Base-by-base conservation (phyloP, 1,140 invertebrate genomes). In the Thaumetopoea pityocampa region DNA sequence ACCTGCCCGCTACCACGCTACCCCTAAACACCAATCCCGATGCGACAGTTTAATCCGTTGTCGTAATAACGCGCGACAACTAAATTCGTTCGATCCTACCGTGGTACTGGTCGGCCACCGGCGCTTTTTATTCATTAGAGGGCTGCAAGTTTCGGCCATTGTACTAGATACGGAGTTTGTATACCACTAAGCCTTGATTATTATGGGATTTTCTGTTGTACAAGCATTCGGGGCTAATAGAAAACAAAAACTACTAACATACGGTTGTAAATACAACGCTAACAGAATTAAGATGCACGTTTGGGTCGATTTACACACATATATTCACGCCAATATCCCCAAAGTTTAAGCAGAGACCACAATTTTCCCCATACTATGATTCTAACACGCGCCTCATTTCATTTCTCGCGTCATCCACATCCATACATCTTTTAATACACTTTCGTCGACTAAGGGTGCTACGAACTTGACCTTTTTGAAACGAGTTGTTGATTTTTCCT, bases 91-190 rank as follows among this genome's bases (percentile, higher is more conserved):
- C 27, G 18, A 11, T 33, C 34, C n/a, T 40, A 50, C 18, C 67
- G 28, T 72, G 57, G 70, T 80, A 77, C 52, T 33, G 54, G 64
- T 32, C 32, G 33, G 35, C 56, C 48, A 59, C 57, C 43, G 49
- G 60, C 36, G 63, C 66, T 73, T 74, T 77, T 77, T 76, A 77
- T 79, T 79, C 69, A 80, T 77, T 73, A 80, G 38, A 61, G 63
- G 51, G 58, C 66, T 67, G 70, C 50, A 65, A 71, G 65, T 68
- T 79, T 74, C 59, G 62, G 55, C 61, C 57, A 64, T 77, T 77
- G 67, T 77, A 46, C 61, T 62, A 71, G 61, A 71, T 74, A 74
- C 49, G 52, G 33, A 45, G 41, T 51, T 65, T 60, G 56, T 66
- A 56, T 61, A 48, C 57, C 60, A 62, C 59, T 69, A 64, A 72